Base-by-base conservation (phyloP, 2,797 vertebrate species). In the Enteromius afrohamiltoni region DNA sequence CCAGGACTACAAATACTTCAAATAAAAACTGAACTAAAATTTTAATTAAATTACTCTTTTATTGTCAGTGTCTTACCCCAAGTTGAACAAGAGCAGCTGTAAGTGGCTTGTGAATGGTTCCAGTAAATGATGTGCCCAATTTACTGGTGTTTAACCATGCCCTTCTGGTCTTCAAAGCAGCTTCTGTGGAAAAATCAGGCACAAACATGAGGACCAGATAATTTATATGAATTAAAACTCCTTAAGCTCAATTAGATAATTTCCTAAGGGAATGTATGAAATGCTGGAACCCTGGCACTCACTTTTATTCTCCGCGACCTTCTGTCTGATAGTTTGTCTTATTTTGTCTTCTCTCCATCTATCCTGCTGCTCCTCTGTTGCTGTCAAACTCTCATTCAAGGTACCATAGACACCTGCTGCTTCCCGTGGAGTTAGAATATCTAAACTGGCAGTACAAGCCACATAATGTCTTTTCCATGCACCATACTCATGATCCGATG, bases 381-480 rank as follows among this genome's bases (percentile, higher is more conserved):
- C 90, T 1, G 26, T 6, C 80, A 90, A 89, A 37, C 79, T 88
- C 47, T 93, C 93, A 85, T 88, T 94, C 64, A 94, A 88, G 9
- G 93, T 93, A 3, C 94, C 93, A 19, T 95, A 95, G 1, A 58
- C 34, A 45, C 92, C 87, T 0, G 92, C 85, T 0, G 93, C 94
- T 88, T 95, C 94, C 51, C 91, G 89, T 0, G 94, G 94, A 0
- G 93, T 93, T 5, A 95, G 89, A 91, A 93, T 91, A 82, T 94
- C 94, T 84, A 96, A 71, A 0, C 77, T 90, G 83, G 91, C 87
- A 75, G 94, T 82, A 11, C 95, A 97, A 40, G 93, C 91, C 7
- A 96, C 75, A 8, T 95, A 96, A 81, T 95, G 93, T 31, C 68
- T 88, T 89, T 96, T 97, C 96, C 95, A 96, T 8, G 94, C 94